Base-by-base conservation (phyloP, 2,797 vertebrate genomes). In the Clarias laeviceps region DNA sequence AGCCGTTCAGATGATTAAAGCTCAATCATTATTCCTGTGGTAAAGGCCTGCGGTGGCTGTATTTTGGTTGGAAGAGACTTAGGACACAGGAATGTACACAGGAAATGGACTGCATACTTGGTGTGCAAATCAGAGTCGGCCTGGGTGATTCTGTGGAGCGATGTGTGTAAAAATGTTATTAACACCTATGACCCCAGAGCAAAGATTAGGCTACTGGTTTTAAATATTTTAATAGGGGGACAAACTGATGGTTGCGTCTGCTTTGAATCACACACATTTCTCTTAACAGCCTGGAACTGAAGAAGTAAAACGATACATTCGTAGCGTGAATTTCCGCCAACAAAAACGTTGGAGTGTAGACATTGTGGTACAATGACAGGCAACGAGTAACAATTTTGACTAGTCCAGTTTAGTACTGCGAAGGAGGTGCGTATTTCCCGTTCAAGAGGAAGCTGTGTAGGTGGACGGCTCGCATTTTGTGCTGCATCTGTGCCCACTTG, bases 61-160 rank as follows among this genome's bases (percentile, higher is more conserved):
- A 61, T 56, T 82, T 82, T 85, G 84, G 61, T 74, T 68, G 84
- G 81, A 90, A 77, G 84, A 80, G 88, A 83, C 89, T 84, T 72
- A 89, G 84, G 73, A 27, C 77, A 88, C 74, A 89, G 84, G 80
- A 91, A 86, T 82, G 82, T 93, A 81, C 91, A 91, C 74, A 87
- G 94, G 93, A 94, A 94, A 92, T 90, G 29, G 87, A 80, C 84
- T 37, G 88, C 92, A 93, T 94, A 89, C 92, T 93, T 93, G 90
- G 92, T 92, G 91, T 91, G 87, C 86, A 87, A 90, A 91, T 93
- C 86, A 62, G 89, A 85, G 88, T 88, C 88, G 85, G 90, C 88
- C 86, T 91, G 87, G 80, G 84, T 91, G 87, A 91, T 90, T 93
- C 89, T 17, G 74, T 90, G 91, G 92, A 94, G 92, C 89, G 88